Evolutionary conservation across 1,140 invertebrate species (phyloP), one percentile per base, ranked within the genome.

Genomic region (Maniola jurtina): DNA sequence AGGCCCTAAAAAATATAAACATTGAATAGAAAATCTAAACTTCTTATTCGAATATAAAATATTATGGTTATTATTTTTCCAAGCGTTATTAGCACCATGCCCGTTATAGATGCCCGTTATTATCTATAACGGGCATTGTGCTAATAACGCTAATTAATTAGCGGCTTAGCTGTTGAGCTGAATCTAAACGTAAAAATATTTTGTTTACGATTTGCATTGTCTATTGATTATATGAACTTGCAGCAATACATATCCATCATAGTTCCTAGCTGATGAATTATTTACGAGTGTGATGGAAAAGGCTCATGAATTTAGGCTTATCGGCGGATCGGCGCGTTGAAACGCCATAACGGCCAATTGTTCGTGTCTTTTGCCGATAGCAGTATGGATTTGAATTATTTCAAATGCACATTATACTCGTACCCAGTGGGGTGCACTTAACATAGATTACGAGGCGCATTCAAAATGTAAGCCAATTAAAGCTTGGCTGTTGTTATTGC

Each of bases 201-300:
- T 16, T 33, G 42, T 35, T 54, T 15, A 36, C 54, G 33, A 56
- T 15, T 38, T 58, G 65, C 67, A 71, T 50, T 67, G 61, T 71
- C 69, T 63, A 56, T 58, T 71, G 70, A 71, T n/a, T 67, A 71
- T 71, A 71, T 71, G 70, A 67, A 71, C 70, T 65, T 67, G 70
- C 70, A 71, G 58, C 58, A 61, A 63, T 67, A 71, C 67, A 56
- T 48, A 57, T 50, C 59, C 40, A 48, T 52, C 56, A 66, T 55
- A 60, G 57, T 47, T 34, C 38, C 45, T 25, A 63, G 65, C 61
- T 61, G 65, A 56, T 71, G 70, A 71, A 71, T 71, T 71, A 71
- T 71, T 71, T 71, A 71, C 67, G 70, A 71, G 70, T 52, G 48
- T 25, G 64, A 71, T 56, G 61, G 70, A 71, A 71, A 71, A 71